Base-by-base conservation (phyloP, 2,797 vertebrate species). In the Gymnopithys bicolor region DNA sequence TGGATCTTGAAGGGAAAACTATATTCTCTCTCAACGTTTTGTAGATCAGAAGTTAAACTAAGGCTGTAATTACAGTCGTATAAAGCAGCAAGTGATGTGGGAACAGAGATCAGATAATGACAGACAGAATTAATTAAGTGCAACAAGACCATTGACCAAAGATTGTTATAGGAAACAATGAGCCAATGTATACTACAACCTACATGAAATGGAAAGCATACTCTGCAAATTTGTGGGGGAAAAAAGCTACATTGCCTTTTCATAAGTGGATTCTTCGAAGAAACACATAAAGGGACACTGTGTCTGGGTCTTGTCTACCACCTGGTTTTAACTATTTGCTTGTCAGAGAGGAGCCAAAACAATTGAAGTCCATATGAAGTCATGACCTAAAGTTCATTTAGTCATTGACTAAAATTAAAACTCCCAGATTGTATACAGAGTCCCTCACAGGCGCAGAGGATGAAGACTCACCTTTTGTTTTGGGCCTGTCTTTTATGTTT, bases 81-180 rank as follows among this genome's bases (percentile, higher is more conserved):
- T 79, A 92, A 92, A 85, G 90, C 63, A 85, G 69, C 66, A 89
- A 97, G 67, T 94, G 89, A 96, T 96, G 83, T 95, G 93, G 91
- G 84, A 91, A 90, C 82, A 94, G 37, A 19, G 82, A 94, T 96
- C 95, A 78, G 58, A 92, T 93, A 77, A 94, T 93, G 88, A 71
- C 70, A 35, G 5, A 84, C 84, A 95, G 94, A 95, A 94, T 76
- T 91, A 92, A 76, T 90, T 88, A 74, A 25, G 13, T 66, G 48
- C 70, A 92, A 75, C 56, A 81, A 89, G 78, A 89, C 85, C 81
- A 88, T 7, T 85, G 59, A 94, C 58, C 46, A 82, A 63, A 84
- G 37, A 37, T 30, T 87, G 73, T 41, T 52, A 71, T 23, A 66
- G 79, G 73, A 70, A 94, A 87, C 78, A 95, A 84, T n/a, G 48